A percentile compares a stretch with the other conserved stretches of the same genome.
Evolutionary conservation across 2,888 invertebrate species (phyloP).

Genomic region (Drosophila picticornis): DNA sequence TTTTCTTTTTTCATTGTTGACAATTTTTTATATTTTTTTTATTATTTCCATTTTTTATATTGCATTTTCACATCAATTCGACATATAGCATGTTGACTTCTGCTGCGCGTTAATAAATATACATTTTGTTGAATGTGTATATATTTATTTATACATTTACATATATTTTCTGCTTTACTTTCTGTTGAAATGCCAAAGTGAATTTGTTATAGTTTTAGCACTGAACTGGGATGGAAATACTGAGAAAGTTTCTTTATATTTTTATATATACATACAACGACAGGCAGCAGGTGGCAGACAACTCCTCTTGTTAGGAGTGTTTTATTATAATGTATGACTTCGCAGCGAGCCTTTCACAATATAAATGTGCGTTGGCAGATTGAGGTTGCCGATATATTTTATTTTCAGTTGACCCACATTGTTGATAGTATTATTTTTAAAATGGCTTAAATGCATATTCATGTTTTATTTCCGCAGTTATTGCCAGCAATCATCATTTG

Average conservation of each 20-base stretch:
- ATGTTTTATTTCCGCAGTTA: not conserved
- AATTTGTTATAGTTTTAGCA: not conserved
- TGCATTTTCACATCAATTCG: constrained; percentile 50
- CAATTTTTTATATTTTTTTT: constrained; percentile 23
- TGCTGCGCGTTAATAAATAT: constrained; percentile 31
- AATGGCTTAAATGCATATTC: not conserved
- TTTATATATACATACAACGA: not conserved
- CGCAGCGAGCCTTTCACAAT: not conserved
- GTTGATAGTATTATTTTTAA: not conserved
- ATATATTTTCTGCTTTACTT: not conserved
- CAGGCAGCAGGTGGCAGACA: not conserved
- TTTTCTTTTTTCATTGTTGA: constrained; percentile 36
- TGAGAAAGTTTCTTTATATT: not conserved
- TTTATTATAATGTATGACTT: not conserved
- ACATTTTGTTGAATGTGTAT: not conserved
- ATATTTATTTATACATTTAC: not conserved
- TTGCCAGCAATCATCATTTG: not conserved
- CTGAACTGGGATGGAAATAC: not conserved
- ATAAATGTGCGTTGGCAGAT: not conserved
- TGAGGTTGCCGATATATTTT: not conserved
- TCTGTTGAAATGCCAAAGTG: constrained; percentile 1
- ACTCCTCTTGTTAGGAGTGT: not conserved
- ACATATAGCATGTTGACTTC: constrained; percentile 37
- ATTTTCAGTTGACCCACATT: not conserved
- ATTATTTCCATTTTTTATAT: constrained; percentile 4